These are phyloP conservation scores for Phymanthus crucifer DNA, from an alignment of 92 coral and sea anemone genomes.

Conservation along the genomic window DNA sequence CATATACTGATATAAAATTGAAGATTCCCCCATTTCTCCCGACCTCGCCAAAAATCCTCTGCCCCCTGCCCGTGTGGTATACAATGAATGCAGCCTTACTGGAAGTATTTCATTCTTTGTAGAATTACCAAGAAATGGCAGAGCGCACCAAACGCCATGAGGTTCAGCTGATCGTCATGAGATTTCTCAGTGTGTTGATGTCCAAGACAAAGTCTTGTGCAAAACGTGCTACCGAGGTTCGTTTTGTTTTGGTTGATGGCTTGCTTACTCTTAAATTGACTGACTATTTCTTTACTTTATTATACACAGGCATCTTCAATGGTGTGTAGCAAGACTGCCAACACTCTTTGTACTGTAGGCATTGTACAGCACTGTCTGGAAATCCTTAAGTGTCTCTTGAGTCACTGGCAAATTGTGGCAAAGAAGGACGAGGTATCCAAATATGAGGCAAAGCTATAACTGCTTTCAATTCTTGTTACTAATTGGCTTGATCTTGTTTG, in stretches of 20 bases:
- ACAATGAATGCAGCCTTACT: neutral
- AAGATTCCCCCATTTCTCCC: too few relatives aligned
- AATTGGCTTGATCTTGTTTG: neutral
- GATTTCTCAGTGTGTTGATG: slow-evolving; percentile 94
- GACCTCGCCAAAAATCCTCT: too few relatives aligned
- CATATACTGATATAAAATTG: too few relatives aligned
- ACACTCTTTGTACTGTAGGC: slow-evolving; percentile 71
- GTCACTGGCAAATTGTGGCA: slow-evolving; percentile 87
- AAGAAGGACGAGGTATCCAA: slow-evolving; percentile 72
- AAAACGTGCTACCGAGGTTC: slow-evolving; percentile 71
- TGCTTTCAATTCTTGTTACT: neutral
- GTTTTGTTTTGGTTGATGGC: neutral
- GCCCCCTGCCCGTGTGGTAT: too few relatives aligned
- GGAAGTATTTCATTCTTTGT: neutral
- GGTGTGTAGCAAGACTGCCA: slow-evolving; percentile 78
- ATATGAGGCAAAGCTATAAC: neutral
- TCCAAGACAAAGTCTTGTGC: slow-evolving; percentile 79
- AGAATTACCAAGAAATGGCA: slow-evolving; percentile 64
- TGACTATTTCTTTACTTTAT: neutral
- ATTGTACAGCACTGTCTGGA: slow-evolving; percentile 80
- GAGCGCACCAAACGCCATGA: slow-evolving; percentile 78
- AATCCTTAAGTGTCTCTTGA: slow-evolving; percentile 79
- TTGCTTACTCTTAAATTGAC: neutral
- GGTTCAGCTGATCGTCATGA: slow-evolving; percentile 91
- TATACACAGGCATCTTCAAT: slow-evolving; percentile 60